Base-by-base conservation (phyloP, 1,140 invertebrate species). In the Drosophila miranda region DNA sequence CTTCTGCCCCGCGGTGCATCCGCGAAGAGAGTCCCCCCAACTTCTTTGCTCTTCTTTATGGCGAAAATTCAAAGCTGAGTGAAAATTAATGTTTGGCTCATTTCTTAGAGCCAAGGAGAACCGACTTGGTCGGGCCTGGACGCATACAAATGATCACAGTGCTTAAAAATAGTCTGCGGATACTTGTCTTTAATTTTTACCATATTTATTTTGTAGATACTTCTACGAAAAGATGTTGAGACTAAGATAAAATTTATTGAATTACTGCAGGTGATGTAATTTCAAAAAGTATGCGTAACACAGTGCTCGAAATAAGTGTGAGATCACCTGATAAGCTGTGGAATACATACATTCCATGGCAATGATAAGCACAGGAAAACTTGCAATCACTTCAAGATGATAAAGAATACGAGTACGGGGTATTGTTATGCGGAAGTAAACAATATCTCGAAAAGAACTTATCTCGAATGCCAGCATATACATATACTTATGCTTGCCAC, bases 111-210 rank as follows among this genome's bases (percentile, higher is more conserved):
- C 52, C 26, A 62, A 66, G 57, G 48, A 59, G 56, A 48, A 49
- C 50, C 58, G 66, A 56, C 16, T 16, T 16, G 16, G 16, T 16
- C 16, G 16, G 16, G 16, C 16, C 52, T 54, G 8, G 9, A 55
- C 68, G 71, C 73, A 74, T 71, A 71, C 42, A 51, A 58, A 62
- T 30, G 45, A 26, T 28, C 16, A 83, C 75, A 83, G 66, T 83
- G 79, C 41, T 34, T n/a, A 6, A 2, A 1, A 42, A 45, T 49
- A 50, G 56, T 51, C 50, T 41, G 8, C 2, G 0, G 0, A 19
- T 2, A 1, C 19, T 38, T 11, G 16, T 16, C 0, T 16, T 16
- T 16, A 16, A 16, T 16, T 16, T 16, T 16, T 16, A 16, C 16
- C 1, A 16, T 16, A 16, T 16, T 16, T 16, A 16, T 16, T 16